Evolutionary conservation across 2,888 invertebrate species (phyloP), one percentile per base, ranked within the genome.

Genomic region (Anthophora plumipes): DNA sequence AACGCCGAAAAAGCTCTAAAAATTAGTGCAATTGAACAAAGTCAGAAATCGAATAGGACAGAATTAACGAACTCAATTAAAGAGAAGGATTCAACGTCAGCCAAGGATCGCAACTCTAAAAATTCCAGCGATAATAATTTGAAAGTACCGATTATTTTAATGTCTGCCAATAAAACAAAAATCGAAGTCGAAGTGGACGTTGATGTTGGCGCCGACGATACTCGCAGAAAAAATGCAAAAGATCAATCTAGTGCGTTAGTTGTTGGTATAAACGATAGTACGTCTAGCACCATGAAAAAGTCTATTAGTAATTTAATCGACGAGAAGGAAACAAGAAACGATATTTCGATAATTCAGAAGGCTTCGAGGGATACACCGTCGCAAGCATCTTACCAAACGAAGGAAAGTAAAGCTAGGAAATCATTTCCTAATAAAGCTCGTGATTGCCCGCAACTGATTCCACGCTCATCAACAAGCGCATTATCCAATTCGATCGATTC

Each of bases 331-430:
- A 63, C 41, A 68, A 54, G 22, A 11, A 39, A 14, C 12, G 68
- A 81, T 52, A 11, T 54, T 46, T 14, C 39, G 4, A n/a, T 54
- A 31, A n/a, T 46, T 12, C 74, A 78, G 4, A 78, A 77, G 14
- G 20, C 9, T 46, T 39, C 55, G 6, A 80, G 50, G 17, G 68
- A 83, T 8, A 31, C 31, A 4, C 31, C 37, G 0, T 9, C 39
- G 0, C 48, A 39, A 14, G 12, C 41, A 14, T 55, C 54, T 1
- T 25, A 79, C 67, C 74, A 77, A 12, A 89, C 86, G 41, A 90
- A 89, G 63, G 89, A 91, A 37, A 90, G 90, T n/a, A 92, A 90
- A 74, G 94, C 94, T 0, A 91, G 92, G 9, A 94, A 94, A 89
- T 91, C 93, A 2, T 94, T 94, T 81, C 92, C 93, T 9, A 92